Conservation (phyloP, 2,797 vertebrate species). For the Champsocephalus esox region DNA sequence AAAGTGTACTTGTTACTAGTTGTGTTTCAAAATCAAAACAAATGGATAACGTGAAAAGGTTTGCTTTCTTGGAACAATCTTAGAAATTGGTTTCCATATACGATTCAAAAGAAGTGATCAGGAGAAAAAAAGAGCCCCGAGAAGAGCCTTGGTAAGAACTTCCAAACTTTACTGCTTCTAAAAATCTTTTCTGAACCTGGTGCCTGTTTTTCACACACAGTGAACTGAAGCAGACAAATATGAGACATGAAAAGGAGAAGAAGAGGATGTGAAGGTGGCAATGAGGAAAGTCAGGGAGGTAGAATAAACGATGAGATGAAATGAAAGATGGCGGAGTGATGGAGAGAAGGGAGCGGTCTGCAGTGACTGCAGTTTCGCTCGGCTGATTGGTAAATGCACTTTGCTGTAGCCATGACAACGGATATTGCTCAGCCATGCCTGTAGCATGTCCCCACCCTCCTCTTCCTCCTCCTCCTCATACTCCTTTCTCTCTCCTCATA, state of each 20-base stretch:
- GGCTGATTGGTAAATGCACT: constrained; percentile 47
- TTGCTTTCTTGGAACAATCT: too few species aligned
- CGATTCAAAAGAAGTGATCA: too few species aligned
- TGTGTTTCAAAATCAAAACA: too few species aligned
- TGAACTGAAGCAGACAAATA: neutral
- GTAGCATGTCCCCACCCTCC: constrained; percentile 36
- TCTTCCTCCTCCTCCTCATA: constrained; percentile 30
- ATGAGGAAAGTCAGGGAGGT: neutral
- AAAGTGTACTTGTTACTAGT: constrained; percentile 8
- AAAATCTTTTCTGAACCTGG: neutral
- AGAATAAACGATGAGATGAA: neutral
- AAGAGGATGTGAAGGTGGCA: neutral
- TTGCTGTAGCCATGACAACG: constrained; percentile 74
- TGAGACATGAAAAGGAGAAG: neutral
- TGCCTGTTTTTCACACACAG: neutral
- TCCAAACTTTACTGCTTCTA: too few species aligned
- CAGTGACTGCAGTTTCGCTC: constrained; percentile 29
- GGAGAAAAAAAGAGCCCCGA: too few species aligned
- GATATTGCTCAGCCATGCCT: constrained; percentile 68
- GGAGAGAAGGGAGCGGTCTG: constrained; percentile 23
- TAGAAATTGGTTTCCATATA: too few species aligned
- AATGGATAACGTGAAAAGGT: too few species aligned
- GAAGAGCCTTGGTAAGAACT: too few species aligned
- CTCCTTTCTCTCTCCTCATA: neutral
- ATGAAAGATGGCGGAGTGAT: constrained; percentile 1